Evolutionary conservation across 53 echinoderm and acorn worm genomes (phyloP).

Genomic region (Temnopleurus reevesii): DNA sequence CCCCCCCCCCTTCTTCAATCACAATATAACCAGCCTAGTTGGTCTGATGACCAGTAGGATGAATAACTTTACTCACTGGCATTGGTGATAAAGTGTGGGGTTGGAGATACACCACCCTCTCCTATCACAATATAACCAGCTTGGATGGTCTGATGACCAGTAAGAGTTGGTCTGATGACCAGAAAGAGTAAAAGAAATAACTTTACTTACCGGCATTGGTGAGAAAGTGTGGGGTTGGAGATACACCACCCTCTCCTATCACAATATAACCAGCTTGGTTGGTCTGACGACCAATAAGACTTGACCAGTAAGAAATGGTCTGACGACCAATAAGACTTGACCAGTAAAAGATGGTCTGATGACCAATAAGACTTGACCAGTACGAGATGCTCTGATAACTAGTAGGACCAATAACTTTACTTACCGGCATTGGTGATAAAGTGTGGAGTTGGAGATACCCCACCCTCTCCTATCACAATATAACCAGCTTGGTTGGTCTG

Average conservation of each 20-base stretch:
- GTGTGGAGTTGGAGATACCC: slow-evolving; percentile 64
- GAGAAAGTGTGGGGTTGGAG: slow-evolving; percentile 58
- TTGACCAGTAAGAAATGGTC: slow-evolving; percentile 58
- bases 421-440: slow-evolving; percentile 10
- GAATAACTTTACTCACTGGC: neutral
- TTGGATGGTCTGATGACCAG: slow-evolving; percentile 72
- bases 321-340: slow-evolving; percentile 47
- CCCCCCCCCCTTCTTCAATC: no score
- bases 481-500: slow-evolving; percentile 80
- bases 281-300: slow-evolving; percentile 62
- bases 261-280: slow-evolving; percentile 79
- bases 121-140: slow-evolving; percentile 87
- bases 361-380: slow-evolving; percentile 29
- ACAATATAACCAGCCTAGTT: slow-evolving; percentile 79
- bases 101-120: slow-evolving; percentile 52
- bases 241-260: slow-evolving; percentile 60
- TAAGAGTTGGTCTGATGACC: no score
- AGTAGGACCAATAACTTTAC: neutral
- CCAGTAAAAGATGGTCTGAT: slow-evolving; percentile 66
- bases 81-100: slow-evolving; percentile 50
- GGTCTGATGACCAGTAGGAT: slow-evolving; percentile 74
- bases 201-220: neutral
- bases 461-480: slow-evolving; percentile 69
- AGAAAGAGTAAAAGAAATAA: no score
- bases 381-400: slow-evolving; percentile 73